A percentile compares a stretch with the other conserved stretches of the same genome.
Evolutionary conservation across 2,888 invertebrate genomes (phyloP).

Genomic region (Caenorhabditis angaria): DNA sequence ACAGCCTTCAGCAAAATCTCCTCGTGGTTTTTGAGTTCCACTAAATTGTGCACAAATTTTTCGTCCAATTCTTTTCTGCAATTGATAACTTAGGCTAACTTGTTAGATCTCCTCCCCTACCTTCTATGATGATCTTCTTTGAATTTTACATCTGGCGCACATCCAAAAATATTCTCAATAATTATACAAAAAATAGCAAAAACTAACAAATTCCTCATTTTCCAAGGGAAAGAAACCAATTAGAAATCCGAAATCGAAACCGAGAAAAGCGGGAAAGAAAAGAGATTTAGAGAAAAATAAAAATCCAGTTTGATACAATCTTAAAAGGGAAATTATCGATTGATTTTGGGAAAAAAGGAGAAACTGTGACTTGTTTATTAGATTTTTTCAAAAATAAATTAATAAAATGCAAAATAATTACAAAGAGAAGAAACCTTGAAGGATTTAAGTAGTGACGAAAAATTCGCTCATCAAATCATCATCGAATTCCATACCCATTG

Average conservation of each 20-base stretch:
- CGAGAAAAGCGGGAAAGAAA: slow-evolving; percentile 8
- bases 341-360: background rate
- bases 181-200: background rate
- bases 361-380: background rate
- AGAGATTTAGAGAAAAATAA: slow-evolving; percentile 18
- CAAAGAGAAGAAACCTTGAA: background rate
- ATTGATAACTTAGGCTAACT: background rate
- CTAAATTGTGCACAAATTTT: slow-evolving; percentile 29
- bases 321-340: slow-evolving; percentile 11
- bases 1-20: slow-evolving; percentile 40
- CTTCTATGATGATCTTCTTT: slow-evolving; percentile 42
- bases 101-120: slow-evolving; percentile 5
- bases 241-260: too few relatives aligned
- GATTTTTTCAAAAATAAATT: background rate
- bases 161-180: background rate
- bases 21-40: slow-evolving; percentile 37
- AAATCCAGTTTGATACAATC: slow-evolving; percentile 23
- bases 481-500: slow-evolving; percentile 61
- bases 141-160: slow-evolving; percentile 40
- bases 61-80: slow-evolving; percentile 43
- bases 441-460: slow-evolving; percentile 31
- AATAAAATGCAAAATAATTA: background rate
- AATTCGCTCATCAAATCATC: slow-evolving; percentile 66
- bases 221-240: too few relatives aligned
- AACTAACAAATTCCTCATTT: too few relatives aligned